These are phyloP conservation scores for Bradynema listronoti DNA, from an alignment of 1,140 invertebrate genomes.

Conservation along the genomic window DNA sequence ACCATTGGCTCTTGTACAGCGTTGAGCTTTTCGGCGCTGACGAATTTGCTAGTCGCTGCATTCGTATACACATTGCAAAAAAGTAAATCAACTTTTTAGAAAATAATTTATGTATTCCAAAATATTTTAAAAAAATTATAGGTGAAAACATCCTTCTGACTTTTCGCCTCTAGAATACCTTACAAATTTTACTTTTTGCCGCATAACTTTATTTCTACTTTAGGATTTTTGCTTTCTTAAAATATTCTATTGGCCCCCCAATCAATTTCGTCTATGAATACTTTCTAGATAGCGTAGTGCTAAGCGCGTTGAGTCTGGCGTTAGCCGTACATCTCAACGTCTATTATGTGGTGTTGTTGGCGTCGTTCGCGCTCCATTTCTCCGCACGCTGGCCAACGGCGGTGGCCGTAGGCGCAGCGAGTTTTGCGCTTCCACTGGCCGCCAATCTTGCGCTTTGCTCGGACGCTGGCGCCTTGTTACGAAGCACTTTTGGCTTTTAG, in stretches of 20 bases:
- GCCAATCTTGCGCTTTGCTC: slow-evolving; percentile 61
- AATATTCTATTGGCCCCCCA: no score
- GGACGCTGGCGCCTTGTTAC: slow-evolving; percentile 68
- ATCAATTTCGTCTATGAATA: no score
- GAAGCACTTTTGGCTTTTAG: slow-evolving; percentile 77
- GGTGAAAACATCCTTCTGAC: no score
- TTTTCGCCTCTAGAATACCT: no score
- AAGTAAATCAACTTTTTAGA: no score
- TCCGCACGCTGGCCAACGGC: not conserved
- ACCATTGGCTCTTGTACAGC: slow-evolving; percentile 80
- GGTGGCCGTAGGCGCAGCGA: slow-evolving; percentile 19
- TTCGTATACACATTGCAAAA: no score
- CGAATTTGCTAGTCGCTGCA: slow-evolving; percentile 73
- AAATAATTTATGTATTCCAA: no score
- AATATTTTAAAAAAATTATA: no score
- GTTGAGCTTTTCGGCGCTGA: slow-evolving; percentile 79
- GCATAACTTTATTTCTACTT: no score
- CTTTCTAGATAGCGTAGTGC: slow-evolving; percentile 28
- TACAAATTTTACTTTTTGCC: no score
- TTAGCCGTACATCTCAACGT: slow-evolving; percentile 16
- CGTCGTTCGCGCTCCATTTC: slow-evolving; percentile 24
- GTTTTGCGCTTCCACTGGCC: slow-evolving; percentile 33
- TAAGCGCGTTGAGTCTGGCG: slow-evolving; percentile 34
- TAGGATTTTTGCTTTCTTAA: no score
- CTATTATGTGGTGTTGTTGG: slow-evolving; percentile 33